phyloP scores from a whole-genome alignment of 2,797 vertebrate genomes.

The Alauda arvensis region DNA sequence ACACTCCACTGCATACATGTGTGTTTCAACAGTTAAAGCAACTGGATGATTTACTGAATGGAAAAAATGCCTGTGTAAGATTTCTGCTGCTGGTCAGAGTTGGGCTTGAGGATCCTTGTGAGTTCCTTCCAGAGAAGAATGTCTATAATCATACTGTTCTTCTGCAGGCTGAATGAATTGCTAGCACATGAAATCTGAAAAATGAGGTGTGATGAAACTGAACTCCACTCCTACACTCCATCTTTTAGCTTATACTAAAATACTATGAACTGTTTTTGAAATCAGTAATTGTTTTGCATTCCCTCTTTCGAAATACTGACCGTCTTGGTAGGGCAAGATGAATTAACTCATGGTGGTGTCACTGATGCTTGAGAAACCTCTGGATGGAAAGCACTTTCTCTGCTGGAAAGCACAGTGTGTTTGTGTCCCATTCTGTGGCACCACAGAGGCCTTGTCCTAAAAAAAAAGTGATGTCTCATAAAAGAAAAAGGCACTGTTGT shows the following conservation, averaged over 20 bases:
- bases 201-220: neutral
- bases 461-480: neutral
- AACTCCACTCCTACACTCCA: neutral
- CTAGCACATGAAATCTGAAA: neutral
- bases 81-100: neutral
- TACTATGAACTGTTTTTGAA: neutral
- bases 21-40: neutral
- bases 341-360: neutral
- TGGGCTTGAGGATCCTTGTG: neutral
- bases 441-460: neutral
- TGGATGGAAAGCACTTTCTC: neutral
- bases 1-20: neutral
- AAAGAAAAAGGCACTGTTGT: neutral
- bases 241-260: neutral
- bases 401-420: neutral
- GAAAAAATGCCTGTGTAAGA: neutral
- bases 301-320: neutral
- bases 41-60: neutral
- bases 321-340: neutral
- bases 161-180: neutral
- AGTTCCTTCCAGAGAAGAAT: neutral
- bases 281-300: neutral
- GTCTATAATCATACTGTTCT: neutral
- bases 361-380: neutral
- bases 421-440: neutral